phyloP scores from a whole-genome alignment of 2,888 invertebrate genomes.

The Melikaiella ostensackeni region DNA sequence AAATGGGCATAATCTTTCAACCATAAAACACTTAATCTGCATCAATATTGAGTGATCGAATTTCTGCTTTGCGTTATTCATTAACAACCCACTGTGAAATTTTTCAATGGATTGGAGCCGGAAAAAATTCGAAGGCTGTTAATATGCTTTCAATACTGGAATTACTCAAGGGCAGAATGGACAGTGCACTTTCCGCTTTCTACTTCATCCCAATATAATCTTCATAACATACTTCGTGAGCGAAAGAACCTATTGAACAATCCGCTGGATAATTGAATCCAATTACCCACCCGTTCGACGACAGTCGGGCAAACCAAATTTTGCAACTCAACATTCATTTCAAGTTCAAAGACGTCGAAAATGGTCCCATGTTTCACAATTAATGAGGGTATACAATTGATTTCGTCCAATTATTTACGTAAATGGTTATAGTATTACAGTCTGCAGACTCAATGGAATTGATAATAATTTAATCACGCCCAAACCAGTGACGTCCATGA shows the following conservation, averaged over 20 bases:
- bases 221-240: neutral
- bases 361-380: no score
- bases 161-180: neutral
- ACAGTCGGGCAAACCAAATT: neutral
- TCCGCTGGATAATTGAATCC: neutral
- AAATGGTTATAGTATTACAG: neutral
- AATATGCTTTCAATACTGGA: neutral
- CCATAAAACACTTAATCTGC: constrained; percentile 1
- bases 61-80: neutral
- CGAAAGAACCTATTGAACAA: constrained; percentile 1
- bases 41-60: constrained; percentile 1
- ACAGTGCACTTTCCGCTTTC: neutral
- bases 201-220: neutral
- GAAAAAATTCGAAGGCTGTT: neutral
- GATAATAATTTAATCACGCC: no score
- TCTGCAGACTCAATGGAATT: neutral
- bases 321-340: neutral
- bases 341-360: neutral
- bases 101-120: neutral
- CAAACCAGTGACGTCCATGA: no score
- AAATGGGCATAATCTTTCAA: neutral
- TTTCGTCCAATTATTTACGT: no score
- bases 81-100: neutral
- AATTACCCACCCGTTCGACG: neutral
- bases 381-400: no score